Evolutionary conservation across 1,140 invertebrate species (phyloP).

Genomic region (Antheraea pernyi): DNA sequence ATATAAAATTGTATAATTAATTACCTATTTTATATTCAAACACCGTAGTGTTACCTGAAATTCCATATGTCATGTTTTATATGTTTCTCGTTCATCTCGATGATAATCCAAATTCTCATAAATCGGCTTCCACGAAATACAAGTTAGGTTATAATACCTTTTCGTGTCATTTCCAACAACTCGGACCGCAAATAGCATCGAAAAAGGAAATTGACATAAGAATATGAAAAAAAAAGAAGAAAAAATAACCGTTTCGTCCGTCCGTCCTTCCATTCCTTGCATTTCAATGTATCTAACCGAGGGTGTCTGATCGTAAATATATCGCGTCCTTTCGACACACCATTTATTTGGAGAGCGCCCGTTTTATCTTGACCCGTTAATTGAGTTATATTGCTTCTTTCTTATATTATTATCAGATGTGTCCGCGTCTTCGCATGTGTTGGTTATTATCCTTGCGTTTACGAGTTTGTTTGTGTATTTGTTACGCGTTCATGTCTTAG

Average conservation of each 20-base stretch:
- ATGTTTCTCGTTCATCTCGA: neutral
- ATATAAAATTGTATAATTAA: no score
- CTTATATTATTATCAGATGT: neutral
- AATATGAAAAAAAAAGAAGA: constrained; percentile 12
- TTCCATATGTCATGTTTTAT: no score
- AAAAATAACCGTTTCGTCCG: neutral
- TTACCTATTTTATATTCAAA: no score
- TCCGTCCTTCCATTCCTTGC: constrained; percentile 16
- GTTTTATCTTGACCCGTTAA: constrained; percentile 30
- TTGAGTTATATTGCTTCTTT: constrained; percentile 33
- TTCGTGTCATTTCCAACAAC: neutral
- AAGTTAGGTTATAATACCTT: neutral
- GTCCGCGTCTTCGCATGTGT: neutral
- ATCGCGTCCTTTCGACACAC: constrained; percentile 4
- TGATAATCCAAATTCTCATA: neutral
- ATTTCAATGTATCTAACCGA: neutral
- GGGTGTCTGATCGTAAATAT: constrained; percentile 3
- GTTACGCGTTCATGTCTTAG: no score
- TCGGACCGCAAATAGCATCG: neutral
- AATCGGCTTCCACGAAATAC: neutral
- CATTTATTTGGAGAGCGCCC: constrained; percentile 10
- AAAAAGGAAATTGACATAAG: constrained; percentile 16
- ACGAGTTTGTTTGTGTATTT: no score
- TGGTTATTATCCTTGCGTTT: no score
- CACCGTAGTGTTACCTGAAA: no score